Percentiles rank a stretch among this genome's conserved stretches.
Evolutionary conservation across 2,113 vertebrate species (phyloP).

Genomic region (Monopterus albus): DNA sequence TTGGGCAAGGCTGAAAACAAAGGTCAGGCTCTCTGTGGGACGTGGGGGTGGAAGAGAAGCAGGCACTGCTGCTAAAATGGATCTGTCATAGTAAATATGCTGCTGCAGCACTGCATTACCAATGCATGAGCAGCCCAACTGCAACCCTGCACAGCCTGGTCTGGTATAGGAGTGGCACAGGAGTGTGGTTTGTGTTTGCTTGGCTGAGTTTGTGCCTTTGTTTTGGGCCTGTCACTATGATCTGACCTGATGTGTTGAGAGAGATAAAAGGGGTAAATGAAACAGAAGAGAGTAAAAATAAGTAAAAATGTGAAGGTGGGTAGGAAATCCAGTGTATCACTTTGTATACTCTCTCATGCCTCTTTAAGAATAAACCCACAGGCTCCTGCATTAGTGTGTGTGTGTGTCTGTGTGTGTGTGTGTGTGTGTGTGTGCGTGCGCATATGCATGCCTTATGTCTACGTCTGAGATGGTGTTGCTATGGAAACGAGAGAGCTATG

Average conservation of each 20-base stretch:
- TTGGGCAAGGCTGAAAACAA: constrained; percentile 57
- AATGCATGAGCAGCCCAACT: constrained; percentile 48
- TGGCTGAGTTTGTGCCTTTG: neutral
- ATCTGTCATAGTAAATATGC: constrained; percentile 58
- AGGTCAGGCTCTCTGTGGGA: constrained; percentile 63
- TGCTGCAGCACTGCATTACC: constrained; percentile 63
- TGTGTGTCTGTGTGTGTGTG: constrained; percentile 11
- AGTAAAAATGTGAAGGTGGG: constrained; percentile 8
- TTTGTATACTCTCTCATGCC: neutral
- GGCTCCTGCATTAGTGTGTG: constrained; percentile 1
- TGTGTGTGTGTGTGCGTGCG: neutral
- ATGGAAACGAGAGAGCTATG: constrained; percentile 67
- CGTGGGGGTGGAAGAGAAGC: constrained; percentile 53
- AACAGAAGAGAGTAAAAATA: neutral
- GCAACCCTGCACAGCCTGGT: constrained; percentile 17
- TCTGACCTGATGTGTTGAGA: neutral
- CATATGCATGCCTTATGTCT: constrained; percentile 51
- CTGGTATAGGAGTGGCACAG: neutral
- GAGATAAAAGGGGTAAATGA: neutral
- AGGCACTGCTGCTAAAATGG: constrained; percentile 43
- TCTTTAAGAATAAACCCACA: constrained; percentile 20
- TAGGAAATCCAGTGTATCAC: neutral
- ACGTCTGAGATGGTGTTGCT: constrained; percentile 71
- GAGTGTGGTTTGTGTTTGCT: constrained; percentile 4
- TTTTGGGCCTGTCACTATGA: neutral